These are phyloP conservation scores for Cossypha polioptera DNA, from an alignment of 2,797 vertebrate genomes.

Conservation along the genomic window DNA sequence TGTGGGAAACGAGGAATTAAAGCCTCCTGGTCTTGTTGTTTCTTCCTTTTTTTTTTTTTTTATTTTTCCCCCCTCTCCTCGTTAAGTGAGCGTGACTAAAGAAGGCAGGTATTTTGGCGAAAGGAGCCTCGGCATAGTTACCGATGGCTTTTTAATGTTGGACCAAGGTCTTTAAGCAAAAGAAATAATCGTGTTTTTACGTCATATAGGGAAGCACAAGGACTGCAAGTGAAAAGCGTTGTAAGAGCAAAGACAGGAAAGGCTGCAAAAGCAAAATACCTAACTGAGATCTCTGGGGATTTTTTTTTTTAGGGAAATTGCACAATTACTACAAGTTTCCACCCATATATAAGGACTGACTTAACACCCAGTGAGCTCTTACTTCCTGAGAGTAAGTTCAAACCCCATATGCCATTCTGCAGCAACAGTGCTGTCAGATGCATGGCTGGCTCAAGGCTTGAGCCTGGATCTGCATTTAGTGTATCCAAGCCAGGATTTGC, in stretches of 20 bases:
- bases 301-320: slow-evolving; percentile 45
- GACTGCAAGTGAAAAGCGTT: not conserved
- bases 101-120: not conserved
- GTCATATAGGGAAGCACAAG: not conserved
- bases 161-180: not conserved
- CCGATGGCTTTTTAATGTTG: not conserved
- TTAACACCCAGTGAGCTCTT: not conserved
- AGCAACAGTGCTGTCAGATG: not conserved
- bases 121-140: not conserved
- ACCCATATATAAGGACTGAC: not conserved
- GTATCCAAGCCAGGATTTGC: not conserved
- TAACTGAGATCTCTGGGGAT: not conserved
- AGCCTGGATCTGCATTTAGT: not conserved
- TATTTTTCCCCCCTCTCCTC: rapidly evolving
- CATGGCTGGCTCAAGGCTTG: not conserved
- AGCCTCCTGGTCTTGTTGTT: not conserved
- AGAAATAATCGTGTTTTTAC: not conserved
- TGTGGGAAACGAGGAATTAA: not conserved
- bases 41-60: not conserved
- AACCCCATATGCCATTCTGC: not conserved
- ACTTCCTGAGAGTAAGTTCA: not conserved
- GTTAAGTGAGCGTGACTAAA: not conserved
- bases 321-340: slow-evolving; percentile 9
- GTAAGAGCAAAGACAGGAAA: not conserved
- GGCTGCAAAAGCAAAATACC: not conserved